Evolutionary conservation across 1,140 invertebrate genomes (phyloP).

Genomic region (Drosophila tristis): DNA sequence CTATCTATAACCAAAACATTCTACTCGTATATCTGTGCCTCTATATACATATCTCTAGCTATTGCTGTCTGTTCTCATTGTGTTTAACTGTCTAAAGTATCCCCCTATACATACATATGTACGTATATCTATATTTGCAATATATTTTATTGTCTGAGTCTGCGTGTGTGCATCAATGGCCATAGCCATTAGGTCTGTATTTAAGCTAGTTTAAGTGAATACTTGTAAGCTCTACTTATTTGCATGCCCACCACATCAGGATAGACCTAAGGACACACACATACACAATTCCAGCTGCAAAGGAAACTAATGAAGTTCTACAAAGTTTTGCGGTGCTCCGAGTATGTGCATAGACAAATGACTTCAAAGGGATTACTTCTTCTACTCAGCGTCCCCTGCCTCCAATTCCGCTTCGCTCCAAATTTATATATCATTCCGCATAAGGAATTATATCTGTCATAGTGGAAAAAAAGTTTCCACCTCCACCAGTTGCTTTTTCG

Average conservation of each 20-base stretch:
- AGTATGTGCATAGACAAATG: conserved; percentile 15
- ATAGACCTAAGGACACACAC: conserved; percentile 10
- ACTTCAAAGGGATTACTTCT: conserved; percentile 26
- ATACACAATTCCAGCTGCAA: neutral
- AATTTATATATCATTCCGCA: conserved; percentile 35
- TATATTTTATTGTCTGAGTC: conserved; percentile 29
- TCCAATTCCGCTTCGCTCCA: neutral
- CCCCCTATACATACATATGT: conserved; percentile 21
- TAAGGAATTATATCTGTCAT: conserved; percentile 34
- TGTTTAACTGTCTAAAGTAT: conserved; percentile 52
- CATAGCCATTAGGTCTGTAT: conserved; percentile 57
- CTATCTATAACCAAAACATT: conserved; percentile 28
- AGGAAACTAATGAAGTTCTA: conserved; percentile 29
- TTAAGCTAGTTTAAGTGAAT: conserved; percentile 64
- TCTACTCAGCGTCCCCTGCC: too few species aligned
- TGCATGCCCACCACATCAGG: conserved; percentile 47
- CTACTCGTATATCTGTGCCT: conserved; percentile 26
- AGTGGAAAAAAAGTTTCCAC: conserved; percentile 6
- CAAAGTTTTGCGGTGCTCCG: conserved; percentile 1
- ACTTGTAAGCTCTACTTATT: conserved; percentile 50
- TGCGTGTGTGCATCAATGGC: conserved; percentile 50
- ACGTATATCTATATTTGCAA: conserved; percentile 32
- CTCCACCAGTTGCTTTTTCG: neutral
- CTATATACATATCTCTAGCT: conserved; percentile 20
- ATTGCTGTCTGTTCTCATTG: conserved; percentile 37